These are phyloP conservation scores for Holothuria glaberrima DNA, from an alignment of 35 echinoderm and acorn worm species.

Conservation along the genomic window DNA sequence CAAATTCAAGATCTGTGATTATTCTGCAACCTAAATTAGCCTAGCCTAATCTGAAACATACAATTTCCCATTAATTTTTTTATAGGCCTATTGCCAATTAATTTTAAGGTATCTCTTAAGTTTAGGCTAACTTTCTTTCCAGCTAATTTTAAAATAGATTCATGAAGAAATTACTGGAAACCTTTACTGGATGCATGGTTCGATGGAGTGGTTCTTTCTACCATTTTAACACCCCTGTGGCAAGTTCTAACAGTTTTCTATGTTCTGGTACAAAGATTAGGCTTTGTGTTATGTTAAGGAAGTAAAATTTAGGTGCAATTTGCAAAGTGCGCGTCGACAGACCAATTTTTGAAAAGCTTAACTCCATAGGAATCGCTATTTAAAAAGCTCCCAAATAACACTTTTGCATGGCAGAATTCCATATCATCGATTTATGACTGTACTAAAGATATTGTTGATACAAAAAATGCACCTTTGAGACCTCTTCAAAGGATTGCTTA, in stretches of 20 bases:
- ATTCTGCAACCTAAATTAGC: background rate
- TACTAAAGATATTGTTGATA: too few relatives aligned
- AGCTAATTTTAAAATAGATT: too few relatives aligned
- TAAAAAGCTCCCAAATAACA: constrained; percentile 7
- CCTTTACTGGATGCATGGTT: background rate
- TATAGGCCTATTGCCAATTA: background rate
- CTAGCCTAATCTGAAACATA: constrained; percentile 8
- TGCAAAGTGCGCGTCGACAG: background rate
- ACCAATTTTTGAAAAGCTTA: background rate
- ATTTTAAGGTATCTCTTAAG: background rate
- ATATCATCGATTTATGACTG: too few relatives aligned
- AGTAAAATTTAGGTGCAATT: background rate
- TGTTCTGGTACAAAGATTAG: too few relatives aligned
- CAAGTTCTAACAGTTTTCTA: constrained; percentile 2
- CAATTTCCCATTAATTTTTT: background rate
- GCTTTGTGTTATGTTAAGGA: background rate
- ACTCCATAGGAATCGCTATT: background rate
- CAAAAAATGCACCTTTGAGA: too few relatives aligned
- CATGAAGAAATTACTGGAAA: too few relatives aligned
- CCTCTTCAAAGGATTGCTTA: too few relatives aligned
- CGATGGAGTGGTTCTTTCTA: background rate
- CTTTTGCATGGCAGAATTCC: too few relatives aligned
- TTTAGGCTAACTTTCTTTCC: background rate
- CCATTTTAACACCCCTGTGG: background rate
- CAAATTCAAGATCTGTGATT: background rate